Evolutionary conservation across 92 coral and sea anemone species (phyloP).

Genomic region (Galaxea fascicularis): DNA sequence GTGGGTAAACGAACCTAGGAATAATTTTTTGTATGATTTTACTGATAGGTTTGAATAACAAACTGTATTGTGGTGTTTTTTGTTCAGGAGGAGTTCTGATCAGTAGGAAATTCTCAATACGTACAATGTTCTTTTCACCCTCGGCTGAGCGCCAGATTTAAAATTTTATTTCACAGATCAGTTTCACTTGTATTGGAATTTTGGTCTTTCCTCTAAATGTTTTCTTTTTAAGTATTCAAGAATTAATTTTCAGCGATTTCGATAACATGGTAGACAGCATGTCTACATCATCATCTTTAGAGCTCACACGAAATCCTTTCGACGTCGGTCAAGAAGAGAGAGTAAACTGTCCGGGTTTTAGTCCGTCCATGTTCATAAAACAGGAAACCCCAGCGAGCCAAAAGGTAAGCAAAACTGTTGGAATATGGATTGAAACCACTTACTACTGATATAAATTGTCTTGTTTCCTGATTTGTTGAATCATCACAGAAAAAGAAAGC

Average conservation of each 20-base stretch:
- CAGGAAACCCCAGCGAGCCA: conserved; percentile 91
- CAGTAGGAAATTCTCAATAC: conserved; percentile 65
- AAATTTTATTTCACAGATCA: conserved; percentile 43
- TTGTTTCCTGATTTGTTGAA: not conserved
- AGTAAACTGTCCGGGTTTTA: conserved; percentile 85
- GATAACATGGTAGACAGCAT: conserved; percentile 77
- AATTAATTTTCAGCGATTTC: not conserved
- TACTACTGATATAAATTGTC: not conserved
- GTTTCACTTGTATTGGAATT: conserved; percentile 34
- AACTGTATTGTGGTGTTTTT: not conserved
- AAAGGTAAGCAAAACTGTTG: conserved; percentile 65
- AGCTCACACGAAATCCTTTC: conserved; percentile 92
- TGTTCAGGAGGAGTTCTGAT: not conserved
- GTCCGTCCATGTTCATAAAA: conserved; percentile 94
- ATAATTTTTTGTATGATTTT: not conserved
- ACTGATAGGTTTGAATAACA: not conserved
- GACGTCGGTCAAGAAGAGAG: conserved; percentile 82
- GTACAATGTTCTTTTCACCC: conserved; percentile 40
- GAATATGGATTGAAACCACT: not conserved
- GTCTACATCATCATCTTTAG: conserved; percentile 79
- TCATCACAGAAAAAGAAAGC: conserved; percentile 69
- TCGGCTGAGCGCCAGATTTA: conserved; percentile 82
- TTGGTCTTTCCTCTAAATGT: not conserved
- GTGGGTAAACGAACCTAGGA: not conserved
- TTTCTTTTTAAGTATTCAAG: conserved; percentile 2